Base-by-base conservation (phyloP, 2,888 invertebrate genomes). In the Hypercompe scribonia region DNA sequence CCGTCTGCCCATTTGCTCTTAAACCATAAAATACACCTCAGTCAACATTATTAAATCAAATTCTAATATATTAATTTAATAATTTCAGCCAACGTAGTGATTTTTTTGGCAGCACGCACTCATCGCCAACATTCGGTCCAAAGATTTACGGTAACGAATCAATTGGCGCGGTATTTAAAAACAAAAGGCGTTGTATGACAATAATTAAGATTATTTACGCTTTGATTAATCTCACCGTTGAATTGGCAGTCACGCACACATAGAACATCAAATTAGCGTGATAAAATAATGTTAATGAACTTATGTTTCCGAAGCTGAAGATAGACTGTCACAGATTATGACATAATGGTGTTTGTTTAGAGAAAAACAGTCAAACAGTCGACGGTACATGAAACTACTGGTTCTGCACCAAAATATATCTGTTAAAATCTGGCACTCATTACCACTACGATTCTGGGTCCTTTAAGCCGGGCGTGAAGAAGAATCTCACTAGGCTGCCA, bases 121-220 rank as follows among this genome's bases (percentile, higher is more conserved):
- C 24, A 10, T 54, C n/a, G n/a, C n/a, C 2, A 54, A 54, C 24
- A 2, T 15, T 58, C 28, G 58, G 7, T 73, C 61, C 36, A 28
- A 21, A 36, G 13, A 70, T 54, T n/a, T 24, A 13, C 39, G 33
- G 61, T 61, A 24, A 50, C 50, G 24, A 73, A 70, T 73, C 66
- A n/a, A 73, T 73, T 36, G 21, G 1, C 10, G 15, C 18, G 73
- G 54, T 65, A 36, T 42, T 69, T 65, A 50, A 8, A 68, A 5
- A 73, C 58, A 69, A 69, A 33, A 61, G 58, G 31, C 54, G 33
- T 65, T 68, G 31, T 65, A 46, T 24, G 42, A 46, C 31, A 31
- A 31, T 3, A 31, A 42, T 66, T 31, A 10, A 21, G 21, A 66
- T 46, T 66, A 21, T 66, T 66, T 24, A 66, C 66, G 66, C 31